phyloP scores from a whole-genome alignment of 2,113 vertebrate species.

The Numenius arquata region DNA sequence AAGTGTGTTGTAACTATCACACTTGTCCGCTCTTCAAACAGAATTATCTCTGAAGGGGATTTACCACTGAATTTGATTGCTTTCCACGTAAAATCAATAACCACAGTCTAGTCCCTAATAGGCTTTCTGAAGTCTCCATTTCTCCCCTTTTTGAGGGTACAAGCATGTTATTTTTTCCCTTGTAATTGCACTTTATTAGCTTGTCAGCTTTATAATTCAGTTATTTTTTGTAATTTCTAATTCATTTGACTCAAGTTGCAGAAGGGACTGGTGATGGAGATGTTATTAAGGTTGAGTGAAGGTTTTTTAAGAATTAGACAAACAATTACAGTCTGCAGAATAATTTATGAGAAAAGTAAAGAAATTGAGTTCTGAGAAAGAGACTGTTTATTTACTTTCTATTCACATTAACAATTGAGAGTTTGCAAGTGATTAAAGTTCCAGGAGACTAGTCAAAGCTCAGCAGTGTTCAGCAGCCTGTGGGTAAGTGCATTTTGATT shows the following conservation, averaged over 20 bases:
- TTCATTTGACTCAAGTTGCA: background rate
- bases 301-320: background rate
- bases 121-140: background rate
- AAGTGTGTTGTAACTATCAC: background rate
- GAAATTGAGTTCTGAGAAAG: background rate
- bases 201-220: background rate
- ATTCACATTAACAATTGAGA: background rate
- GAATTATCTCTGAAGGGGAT: conserved; percentile 9
- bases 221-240: background rate
- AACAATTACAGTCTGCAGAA: background rate
- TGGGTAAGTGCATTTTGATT: conserved; percentile 26
- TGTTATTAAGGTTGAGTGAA: background rate
- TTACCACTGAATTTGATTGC: conserved; percentile 29
- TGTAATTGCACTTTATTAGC: background rate
- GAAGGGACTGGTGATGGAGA: background rate
- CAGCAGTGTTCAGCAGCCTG: background rate
- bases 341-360: conserved; percentile 14
- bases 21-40: background rate
- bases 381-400: conserved; percentile 18
- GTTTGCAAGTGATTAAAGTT: background rate
- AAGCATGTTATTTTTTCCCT: background rate
- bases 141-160: background rate
- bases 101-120: background rate
- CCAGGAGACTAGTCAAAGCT: conserved; percentile 26
- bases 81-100: conserved; percentile 46